Base-by-base conservation (phyloP, 37 sponge, comb jelly and placozoan species). In the Axinella damicornis region DNA sequence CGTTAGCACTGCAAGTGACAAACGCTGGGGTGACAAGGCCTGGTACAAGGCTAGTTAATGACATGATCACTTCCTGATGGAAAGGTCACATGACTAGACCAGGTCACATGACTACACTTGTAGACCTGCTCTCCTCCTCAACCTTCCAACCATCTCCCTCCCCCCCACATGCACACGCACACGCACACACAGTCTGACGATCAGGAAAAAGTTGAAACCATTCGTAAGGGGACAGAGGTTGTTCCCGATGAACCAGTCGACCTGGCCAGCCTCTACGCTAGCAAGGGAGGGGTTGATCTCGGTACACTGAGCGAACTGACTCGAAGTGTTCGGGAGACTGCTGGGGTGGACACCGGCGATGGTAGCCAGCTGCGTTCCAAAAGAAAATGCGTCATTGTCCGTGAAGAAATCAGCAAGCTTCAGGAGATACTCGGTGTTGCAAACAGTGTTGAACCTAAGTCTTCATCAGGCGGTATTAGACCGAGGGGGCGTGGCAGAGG, bases 281-380 rank as follows among this genome's bases (percentile, higher is more conserved):
- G 27, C 0, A 67, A 73, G 56, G 79, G 76, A 9, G 84, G 71
- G 0, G 84, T 89, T 35, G 89, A 89, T 52, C 73, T 89, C 14
- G 31, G 83, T 71, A 89, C 79, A 5, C 84, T 89, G 31, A 89
- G 79, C 32, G 89, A 89, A 58, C 78, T 89, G 53, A 83, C 89
- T 20, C 41, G 68, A 36, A 62, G 72, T 52, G 79, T 86, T 1
- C 57, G 28, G 16, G 60, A 24, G 19, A 28, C 63, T 16, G 65
- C 36, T 2, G 57, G 39, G 17, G 65, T 52, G 34, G 16, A 61
- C 6, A 81, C 74, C 6, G 61, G 18, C 0, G 63, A 40, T 0
- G 78, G 41, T 17, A 34, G 22, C 11, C 38, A 54, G 14, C 37
- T 69, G 6, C 85, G 91, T 6, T 74, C 80, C n/a, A 90, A 90